Evolutionary conservation across 2,113 vertebrate genomes (phyloP).

Genomic region (Caloenas nicobarica): DNA sequence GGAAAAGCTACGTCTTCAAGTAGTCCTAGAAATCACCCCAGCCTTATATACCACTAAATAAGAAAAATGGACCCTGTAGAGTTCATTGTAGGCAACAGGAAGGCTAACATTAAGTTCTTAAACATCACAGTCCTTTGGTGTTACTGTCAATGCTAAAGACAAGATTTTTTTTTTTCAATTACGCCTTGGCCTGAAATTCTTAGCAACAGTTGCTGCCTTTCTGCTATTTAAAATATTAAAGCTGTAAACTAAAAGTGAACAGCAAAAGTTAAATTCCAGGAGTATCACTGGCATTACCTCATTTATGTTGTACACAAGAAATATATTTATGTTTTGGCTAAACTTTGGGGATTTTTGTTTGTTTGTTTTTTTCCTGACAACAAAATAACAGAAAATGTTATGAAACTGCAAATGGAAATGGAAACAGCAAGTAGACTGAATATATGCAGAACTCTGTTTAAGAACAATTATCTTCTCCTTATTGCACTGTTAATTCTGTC

Average conservation of each 20-base stretch:
- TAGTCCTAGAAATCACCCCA: not conserved
- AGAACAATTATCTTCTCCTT: not conserved
- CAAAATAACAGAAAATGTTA: not conserved
- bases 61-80: not conserved
- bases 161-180: not conserved
- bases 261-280: not conserved
- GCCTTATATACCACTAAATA: not conserved
- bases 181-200: not conserved
- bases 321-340: not conserved
- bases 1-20: not conserved
- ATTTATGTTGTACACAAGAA: not conserved
- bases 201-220: not conserved
- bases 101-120: not conserved
- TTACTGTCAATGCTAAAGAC: not conserved
- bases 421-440: not conserved
- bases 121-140: not conserved
- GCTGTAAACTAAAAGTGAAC: not conserved
- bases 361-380: not conserved
- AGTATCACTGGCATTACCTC: not conserved
- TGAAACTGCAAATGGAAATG: not conserved
- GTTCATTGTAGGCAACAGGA: not conserved
- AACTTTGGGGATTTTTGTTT: not conserved
- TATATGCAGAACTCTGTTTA: not conserved
- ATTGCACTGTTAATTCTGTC: not conserved
- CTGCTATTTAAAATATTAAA: not conserved